Evolutionary conservation across 1,140 invertebrate species (phyloP), one percentile per base, ranked within the genome.

Genomic region (Antheraea mylitta): DNA sequence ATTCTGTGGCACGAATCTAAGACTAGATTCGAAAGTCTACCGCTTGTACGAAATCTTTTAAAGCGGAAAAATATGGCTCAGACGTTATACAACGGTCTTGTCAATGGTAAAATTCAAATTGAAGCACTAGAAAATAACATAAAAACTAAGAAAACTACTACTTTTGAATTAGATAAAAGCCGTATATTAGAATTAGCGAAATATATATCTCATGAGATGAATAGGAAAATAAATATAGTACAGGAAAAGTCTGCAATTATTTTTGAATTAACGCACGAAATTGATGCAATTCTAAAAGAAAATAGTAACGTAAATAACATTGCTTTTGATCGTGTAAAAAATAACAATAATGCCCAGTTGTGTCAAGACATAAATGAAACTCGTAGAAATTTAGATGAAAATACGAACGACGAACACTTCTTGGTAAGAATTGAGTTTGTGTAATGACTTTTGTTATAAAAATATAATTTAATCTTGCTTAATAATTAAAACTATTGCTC

Each of bases 11-110:
- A 77, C n/a, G 63, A 70, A 59, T 77, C 77, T 19, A 86, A 89
- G 73, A 73, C 58, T 19, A 78, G 78, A 75, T 89, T 81, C 68
- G 87, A 89, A 71, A 87, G 78, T 65, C 82, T 89, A 18, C 79
- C 79, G 18, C 80, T 78, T 64, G 79, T 89, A 6, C 75, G 86
- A 75, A 81, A 79, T 30, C 74, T 79, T 68, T 36, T 82, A 3
- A 38, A 80, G 60, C 18, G 77, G 72, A 69, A 72, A 69, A 73
- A 81, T 63, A 75, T 73, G 67, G 72, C 48, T 36, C 62, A 80
- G 65, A 70, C 45, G 16, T 36, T 80, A 7, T 64, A 78, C 64
- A 72, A 77, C 9, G 73, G 73, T 19, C 81, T 89, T 16, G 68
- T 69, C 7, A 64, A 58, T 10, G 72, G 85, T 9, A 64, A 71